These are phyloP conservation scores for Bhutanitis thaidina DNA, from an alignment of 2,888 invertebrate genomes.

Conservation along the genomic window DNA sequence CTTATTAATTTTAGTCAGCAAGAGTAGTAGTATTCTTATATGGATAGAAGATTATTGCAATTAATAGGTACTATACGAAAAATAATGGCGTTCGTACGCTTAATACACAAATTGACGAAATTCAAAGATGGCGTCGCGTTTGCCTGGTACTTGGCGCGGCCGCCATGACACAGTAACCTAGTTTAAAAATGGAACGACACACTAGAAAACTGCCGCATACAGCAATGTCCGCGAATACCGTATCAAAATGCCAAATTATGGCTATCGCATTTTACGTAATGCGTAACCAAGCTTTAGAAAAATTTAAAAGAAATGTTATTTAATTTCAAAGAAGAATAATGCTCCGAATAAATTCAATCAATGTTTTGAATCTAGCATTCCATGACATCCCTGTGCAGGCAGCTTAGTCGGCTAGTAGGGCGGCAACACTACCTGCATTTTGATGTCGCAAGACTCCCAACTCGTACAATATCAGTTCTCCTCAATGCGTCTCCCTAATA, in stretches of 20 bases:
- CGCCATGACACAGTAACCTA: slow-evolving; percentile 75
- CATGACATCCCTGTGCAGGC: slow-evolving; percentile 25
- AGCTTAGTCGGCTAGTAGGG: slow-evolving; percentile 48
- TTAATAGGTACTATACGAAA: no score
- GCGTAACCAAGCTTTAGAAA: neutral
- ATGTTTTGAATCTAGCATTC: slow-evolving; percentile 25
- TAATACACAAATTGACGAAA: slow-evolving; percentile 59
- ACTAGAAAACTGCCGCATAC: slow-evolving; percentile 59
- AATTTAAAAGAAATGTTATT: no score
- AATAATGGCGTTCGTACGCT: slow-evolving; percentile 27
- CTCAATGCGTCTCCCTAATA: slow-evolving; percentile 12
- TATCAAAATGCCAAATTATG: slow-evolving; percentile 39
- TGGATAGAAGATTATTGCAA: neutral
- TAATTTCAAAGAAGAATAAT: no score
- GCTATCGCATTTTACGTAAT: slow-evolving; percentile 15
- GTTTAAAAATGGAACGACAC: slow-evolving; percentile 76
- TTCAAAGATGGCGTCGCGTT: slow-evolving; percentile 72
- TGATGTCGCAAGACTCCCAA: slow-evolving; percentile 44
- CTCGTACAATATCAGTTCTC: slow-evolving; percentile 24
- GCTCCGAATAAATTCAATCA: slow-evolving; percentile 10
- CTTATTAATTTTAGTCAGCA: no score
- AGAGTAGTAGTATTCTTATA: no score
- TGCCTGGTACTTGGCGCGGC: slow-evolving; percentile 64
- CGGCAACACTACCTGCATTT: slow-evolving; percentile 46
- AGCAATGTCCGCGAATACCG: slow-evolving; percentile 46